These are phyloP conservation scores for Neoarius graeffei DNA, from an alignment of 2,113 vertebrate species.

Conservation along the genomic window DNA sequence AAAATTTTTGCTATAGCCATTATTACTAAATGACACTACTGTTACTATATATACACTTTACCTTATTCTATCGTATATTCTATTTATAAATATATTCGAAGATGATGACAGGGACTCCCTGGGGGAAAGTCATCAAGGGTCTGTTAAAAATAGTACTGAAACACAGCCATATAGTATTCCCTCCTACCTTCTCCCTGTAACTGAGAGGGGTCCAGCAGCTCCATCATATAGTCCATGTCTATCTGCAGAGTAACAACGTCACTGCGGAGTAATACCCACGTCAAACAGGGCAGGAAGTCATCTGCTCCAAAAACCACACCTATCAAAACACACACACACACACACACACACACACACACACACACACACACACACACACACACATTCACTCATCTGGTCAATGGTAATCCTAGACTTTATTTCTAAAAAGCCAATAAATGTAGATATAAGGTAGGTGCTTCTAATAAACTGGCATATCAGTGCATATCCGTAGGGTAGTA, in stretches of 20 bases:
- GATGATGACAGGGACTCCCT: not conserved
- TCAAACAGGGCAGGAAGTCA: slow-evolving; percentile 86
- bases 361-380: not conserved
- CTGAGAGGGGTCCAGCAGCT: slow-evolving; percentile 83
- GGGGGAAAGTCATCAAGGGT: not conserved
- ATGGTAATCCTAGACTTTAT: not conserved
- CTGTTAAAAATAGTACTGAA: not conserved
- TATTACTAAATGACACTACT: not conserved
- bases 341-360: not conserved
- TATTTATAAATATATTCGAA: not conserved
- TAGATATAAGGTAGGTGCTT: not conserved
- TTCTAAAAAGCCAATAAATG: not conserved
- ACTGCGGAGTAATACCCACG: slow-evolving; percentile 81
- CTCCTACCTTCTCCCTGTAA: slow-evolving; percentile 83
- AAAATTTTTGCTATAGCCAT: too few relatives aligned
- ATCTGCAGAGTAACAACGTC: slow-evolving; percentile 77
- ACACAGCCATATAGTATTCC: not conserved
- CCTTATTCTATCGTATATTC: not conserved
- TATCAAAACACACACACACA: slow-evolving; percentile 47
- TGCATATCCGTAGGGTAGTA: not conserved
- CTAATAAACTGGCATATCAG: not conserved
- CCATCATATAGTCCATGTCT: slow-evolving; percentile 91
- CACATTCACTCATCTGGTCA: not conserved
- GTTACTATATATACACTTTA: not conserved
- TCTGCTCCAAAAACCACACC: slow-evolving; percentile 81